These are phyloP conservation scores for Fissipunctia ypsillon DNA, from an alignment of 2,888 invertebrate species.

Conservation along the genomic window DNA sequence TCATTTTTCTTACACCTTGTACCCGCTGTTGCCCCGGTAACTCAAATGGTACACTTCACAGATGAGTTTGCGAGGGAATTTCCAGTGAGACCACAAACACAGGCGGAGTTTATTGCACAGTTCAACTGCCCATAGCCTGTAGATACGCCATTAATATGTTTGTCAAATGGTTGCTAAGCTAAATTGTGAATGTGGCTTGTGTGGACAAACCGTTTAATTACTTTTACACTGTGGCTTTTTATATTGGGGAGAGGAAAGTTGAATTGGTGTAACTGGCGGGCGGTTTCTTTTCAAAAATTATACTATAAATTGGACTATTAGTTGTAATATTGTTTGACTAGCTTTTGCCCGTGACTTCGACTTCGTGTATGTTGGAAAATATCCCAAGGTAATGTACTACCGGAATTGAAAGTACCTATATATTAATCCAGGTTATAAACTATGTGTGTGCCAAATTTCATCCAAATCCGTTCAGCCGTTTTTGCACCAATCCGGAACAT, in stretches of 20 bases:
- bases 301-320: no score
- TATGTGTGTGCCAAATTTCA: no score
- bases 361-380: no score
- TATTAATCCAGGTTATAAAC: no score
- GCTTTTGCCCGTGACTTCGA: no score
- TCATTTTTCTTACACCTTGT: conserved; percentile 17
- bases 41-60: conserved; percentile 66
- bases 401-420: no score
- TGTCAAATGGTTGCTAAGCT: conserved; percentile 28
- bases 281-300: no score
- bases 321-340: no score
- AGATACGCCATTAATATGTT: conserved; percentile 52
- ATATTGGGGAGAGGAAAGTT: background rate
- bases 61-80: conserved; percentile 65
- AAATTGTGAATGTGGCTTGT: background rate
- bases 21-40: conserved; percentile 52
- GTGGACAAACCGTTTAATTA: background rate
- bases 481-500: no score
- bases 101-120: conserved; percentile 55
- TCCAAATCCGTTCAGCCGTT: no score
- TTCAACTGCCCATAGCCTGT: conserved; percentile 52
- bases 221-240: conserved; percentile 8
- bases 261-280: background rate
- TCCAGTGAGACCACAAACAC: conserved; percentile 60
- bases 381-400: no score